Base-by-base conservation (phyloP, 92 coral and sea anemone genomes). In the Metridium senile region DNA sequence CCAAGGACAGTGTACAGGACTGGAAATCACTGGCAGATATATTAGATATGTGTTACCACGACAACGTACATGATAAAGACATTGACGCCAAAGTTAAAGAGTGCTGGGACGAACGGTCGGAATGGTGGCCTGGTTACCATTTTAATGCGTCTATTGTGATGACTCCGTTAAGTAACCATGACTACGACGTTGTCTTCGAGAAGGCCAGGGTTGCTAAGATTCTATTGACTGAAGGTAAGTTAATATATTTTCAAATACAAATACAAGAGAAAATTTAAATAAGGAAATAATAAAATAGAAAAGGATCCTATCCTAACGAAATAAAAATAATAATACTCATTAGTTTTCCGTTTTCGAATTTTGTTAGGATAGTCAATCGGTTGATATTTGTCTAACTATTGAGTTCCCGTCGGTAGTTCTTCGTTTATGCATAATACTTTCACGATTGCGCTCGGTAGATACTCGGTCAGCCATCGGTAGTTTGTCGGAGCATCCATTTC, bases 121-220 rank as follows among this genome's bases (percentile, higher is more conserved):
- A 88, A 66, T 95, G 99, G 99, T 95, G 99, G 99, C 96, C 97
- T 26, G 81, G 68, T 9, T 95, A 87, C 78, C 99, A 95, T 75
- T 95, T 95, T 68, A 64, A 80, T 75, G 71, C 19, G n/a, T 73
- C 82, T 67, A 78, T 54, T 34, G 69, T 83, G 13, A 59, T 83
- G 13, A 31, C 33, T 25, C 62, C 74, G 1, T 64, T 66, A 30
- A 65, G 73, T 62, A 66, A 66, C 29, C 39, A 35, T 16, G 88
- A 68, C 11, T 65, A 78, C 65, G 59, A 57, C 23, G 82, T 82
- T 31, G 22, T 84, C 71, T 80, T 56, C 17, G 69, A 80, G 62
- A 90, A 90, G 85, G 89, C 91, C 0, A 84, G 76, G 33, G 87
- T 83, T 59, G 96, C 95, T 18, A 82, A 61, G 20, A 56, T 61